Evolutionary conservation across 2,888 invertebrate genomes (phyloP).

Genomic region (Acrocyrtus sp.): DNA sequence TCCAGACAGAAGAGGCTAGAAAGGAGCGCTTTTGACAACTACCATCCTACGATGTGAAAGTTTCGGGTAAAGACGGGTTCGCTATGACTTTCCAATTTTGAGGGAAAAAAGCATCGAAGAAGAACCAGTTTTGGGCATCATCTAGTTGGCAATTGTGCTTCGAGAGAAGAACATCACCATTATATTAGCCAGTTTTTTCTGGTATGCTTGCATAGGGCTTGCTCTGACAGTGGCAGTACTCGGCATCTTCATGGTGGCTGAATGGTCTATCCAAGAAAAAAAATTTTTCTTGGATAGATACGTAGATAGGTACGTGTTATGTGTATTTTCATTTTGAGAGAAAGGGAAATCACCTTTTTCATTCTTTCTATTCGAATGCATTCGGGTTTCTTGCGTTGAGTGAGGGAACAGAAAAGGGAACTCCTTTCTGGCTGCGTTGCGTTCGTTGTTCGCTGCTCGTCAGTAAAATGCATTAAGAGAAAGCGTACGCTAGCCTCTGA

Average conservation of each 20-base stretch:
- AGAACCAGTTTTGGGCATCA: too few species aligned
- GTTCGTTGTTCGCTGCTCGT: too few species aligned
- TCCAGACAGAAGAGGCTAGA: slow-evolving; percentile 1
- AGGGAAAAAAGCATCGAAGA: slow-evolving; percentile 16
- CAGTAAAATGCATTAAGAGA: too few species aligned
- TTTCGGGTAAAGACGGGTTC: slow-evolving; percentile 21
- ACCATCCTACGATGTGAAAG: not conserved
- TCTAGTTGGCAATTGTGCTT: slow-evolving; percentile 39
- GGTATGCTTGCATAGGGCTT: too few species aligned
- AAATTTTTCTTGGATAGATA: not conserved
- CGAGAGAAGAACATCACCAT: slow-evolving; percentile 25
- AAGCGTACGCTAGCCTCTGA: slow-evolving; percentile 13
- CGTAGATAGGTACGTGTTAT: too few species aligned
- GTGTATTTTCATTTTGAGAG: too few species aligned
- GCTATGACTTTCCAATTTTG: slow-evolving; percentile 16
- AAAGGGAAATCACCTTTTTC: slow-evolving; percentile 12
- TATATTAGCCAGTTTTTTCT: too few species aligned
- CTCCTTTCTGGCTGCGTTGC: slow-evolving; percentile 18
- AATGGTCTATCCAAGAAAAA: not conserved
- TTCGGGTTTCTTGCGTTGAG: slow-evolving; percentile 39
- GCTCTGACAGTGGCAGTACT: slow-evolving; percentile 6
- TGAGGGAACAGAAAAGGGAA: too few species aligned
- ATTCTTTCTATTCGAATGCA: slow-evolving; percentile 35
- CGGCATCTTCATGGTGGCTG: not conserved
- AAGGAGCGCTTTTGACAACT: slow-evolving; percentile 6